Conservation (phyloP, 1,140 invertebrate genomes). For the Drosophila guanche region DNA sequence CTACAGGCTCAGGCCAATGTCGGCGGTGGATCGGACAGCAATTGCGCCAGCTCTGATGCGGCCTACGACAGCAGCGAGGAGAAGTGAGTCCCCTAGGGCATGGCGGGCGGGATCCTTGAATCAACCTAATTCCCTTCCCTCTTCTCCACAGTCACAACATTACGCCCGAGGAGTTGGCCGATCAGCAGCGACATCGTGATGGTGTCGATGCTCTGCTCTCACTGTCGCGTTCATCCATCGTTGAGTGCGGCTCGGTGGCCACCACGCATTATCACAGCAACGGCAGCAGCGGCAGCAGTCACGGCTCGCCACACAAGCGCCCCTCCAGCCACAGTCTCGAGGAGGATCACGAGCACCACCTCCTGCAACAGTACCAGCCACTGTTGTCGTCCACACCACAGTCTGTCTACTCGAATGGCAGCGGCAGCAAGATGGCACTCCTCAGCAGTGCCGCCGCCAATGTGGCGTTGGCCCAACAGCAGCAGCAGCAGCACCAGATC, state of each 20-base stretch:
- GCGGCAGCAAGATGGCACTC: constrained; percentile 72
- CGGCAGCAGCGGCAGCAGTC: constrained; percentile 70
- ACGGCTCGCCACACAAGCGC: constrained; percentile 78
- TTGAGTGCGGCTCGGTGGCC: constrained; percentile 64
- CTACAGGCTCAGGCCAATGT: constrained; percentile 27
- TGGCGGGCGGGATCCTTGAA: neutral
- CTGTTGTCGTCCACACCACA: constrained; percentile 17
- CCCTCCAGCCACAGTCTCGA: constrained; percentile 73
- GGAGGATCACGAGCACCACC: constrained; percentile 61
- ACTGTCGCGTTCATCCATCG: constrained; percentile 69
- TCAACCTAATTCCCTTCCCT: constrained; percentile 1
- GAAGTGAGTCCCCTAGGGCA: constrained; percentile 71
- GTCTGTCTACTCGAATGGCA: constrained; percentile 62
- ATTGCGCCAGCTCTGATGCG: constrained; percentile 84
- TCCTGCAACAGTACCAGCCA: constrained; percentile 34
- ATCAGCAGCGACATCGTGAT: constrained; percentile 90
- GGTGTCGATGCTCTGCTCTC: constrained; percentile 90
- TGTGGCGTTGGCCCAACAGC: constrained; percentile 50
- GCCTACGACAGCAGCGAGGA: constrained; percentile 85
- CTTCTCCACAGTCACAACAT: constrained; percentile 64
- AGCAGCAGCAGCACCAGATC: constrained; percentile 56
- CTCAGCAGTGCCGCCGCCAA: constrained; percentile 73
- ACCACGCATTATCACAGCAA: constrained; percentile 66
- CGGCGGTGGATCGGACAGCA: constrained; percentile 63
- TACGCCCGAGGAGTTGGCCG: constrained; percentile 86